These are phyloP conservation scores for Pedionomus torquatus DNA, from an alignment of 2,113 vertebrate genomes.

Conservation along the genomic window DNA sequence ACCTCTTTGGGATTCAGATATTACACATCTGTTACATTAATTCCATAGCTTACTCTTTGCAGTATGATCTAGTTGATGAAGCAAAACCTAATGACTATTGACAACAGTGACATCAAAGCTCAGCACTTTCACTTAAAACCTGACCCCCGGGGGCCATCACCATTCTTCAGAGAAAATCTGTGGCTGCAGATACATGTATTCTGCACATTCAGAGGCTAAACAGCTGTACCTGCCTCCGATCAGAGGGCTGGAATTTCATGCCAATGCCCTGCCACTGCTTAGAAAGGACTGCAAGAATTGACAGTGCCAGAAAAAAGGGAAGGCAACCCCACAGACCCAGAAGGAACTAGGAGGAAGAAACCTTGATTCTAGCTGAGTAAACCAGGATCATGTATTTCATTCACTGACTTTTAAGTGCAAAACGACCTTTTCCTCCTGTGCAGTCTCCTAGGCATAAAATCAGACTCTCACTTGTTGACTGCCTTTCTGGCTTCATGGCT, in stretches of 20 bases:
- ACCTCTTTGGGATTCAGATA: neutral
- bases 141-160: accelerated
- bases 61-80: neutral
- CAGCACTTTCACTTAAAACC: neutral
- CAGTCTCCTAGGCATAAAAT: neutral
- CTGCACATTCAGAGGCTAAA: neutral
- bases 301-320: neutral
- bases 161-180: neutral
- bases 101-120: neutral
- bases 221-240: neutral
- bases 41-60: neutral
- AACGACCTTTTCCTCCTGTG: neutral
- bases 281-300: neutral
- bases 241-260: neutral
- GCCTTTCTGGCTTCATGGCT: neutral
- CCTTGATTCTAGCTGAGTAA: neutral
- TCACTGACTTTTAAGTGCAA: neutral
- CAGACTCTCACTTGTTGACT: neutral
- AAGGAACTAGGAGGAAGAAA: neutral
- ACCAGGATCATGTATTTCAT: neutral
- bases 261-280: accelerated
- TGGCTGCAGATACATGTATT: neutral
- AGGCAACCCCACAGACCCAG: neutral
- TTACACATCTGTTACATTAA: neutral
- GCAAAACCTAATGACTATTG: neutral